Base-by-base conservation (phyloP, 2,888 invertebrate genomes). In the Merodon equestris region DNA sequence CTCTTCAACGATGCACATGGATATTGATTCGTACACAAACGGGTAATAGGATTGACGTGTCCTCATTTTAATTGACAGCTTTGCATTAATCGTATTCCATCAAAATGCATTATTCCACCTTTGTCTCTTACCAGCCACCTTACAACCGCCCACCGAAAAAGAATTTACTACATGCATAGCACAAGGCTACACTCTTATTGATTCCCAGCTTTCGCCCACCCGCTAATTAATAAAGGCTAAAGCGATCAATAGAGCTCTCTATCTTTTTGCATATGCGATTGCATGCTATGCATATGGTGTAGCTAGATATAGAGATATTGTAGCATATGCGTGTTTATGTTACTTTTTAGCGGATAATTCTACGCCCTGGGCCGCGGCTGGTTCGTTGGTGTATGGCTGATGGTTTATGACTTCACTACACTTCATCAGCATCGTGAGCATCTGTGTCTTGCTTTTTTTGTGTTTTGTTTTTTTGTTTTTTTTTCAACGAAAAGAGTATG, bases 171-270 rank as follows among this genome's bases (percentile, higher is more conserved):
- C 64, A 56, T 54, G 10, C 51, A 56, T 12, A 51, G 40, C 40
- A 53, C 45, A 72, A 50, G 47, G 67, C 66, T 61, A 45, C 51
- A 42, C 66, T 72, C 51, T 63, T 77, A 72, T 40, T 27, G 27
- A 77, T 77, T 77, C 67, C 67, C 64, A 70, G 64, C 64, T 70
- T 54, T 70, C 54, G 75, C 75, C 63, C 67, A 57, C 56, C 68
- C 56, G 74, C 68, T 79, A 79, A 79, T 79, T 79, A 79, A 79
- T 79, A 74, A 74, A 64, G 74, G 74, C 68, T 79, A 51, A 58
- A 79, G 63, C 79, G 74, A 74, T 79, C 74, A 74, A 79, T 79
- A 74, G 44, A 38, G 57, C 15, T 40, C 47, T 40, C 51, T 47
- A 36, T 50, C 42, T 38, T 27, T 7, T 27, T 7, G 27, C 27